Evolutionary conservation across 2,888 invertebrate species (phyloP), one percentile per base, ranked within the genome.

Genomic region (Pyrocoelia pectoralis): DNA sequence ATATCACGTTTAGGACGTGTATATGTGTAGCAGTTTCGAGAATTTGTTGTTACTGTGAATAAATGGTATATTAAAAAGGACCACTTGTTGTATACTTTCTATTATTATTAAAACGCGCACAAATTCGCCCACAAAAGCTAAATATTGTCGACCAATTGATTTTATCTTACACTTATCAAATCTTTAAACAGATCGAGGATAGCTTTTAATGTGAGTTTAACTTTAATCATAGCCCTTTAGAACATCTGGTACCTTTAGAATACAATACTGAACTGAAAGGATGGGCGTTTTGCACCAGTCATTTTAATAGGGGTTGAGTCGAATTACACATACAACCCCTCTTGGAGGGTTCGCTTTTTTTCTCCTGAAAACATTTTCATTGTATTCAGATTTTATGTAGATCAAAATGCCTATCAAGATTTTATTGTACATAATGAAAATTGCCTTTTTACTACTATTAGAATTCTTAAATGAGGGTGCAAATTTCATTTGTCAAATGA

Each of bases 201-300:
- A 71, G 74, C 77, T 76, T 77, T 78, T 77, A 78, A 80, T 77
- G 74, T 74, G 72, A 78, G 77, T 80, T 79, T 80, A 79, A 79
- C 79, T 79, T 79, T 79, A 80, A 80, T 80, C 79, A 80, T 73
- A 73, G 75, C 76, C 75, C 76, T 75, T 72, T 69, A 58, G 76
- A 79, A 78, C 80, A 80, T 80, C 80, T 80, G 80, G 78, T 80
- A 77, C 76, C 72, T 70, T 72, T 70, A 57, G 67, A 69, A 66
- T 70, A 76, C 75, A 76, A 74, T 73, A 70, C 72, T 53, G 65
- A 67, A 69, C 67, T 69, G 68, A 69, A 68, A 71, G 68, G 73
- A 71, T 72, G 69, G 73, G 68, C 73, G 72, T 75, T 73, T 74
- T 73, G 74, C 76, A 75, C 74, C 72, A 73, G 67, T 70, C 70